Conservation (phyloP, 1,140 invertebrate genomes). For the Pinna nobilis region DNA sequence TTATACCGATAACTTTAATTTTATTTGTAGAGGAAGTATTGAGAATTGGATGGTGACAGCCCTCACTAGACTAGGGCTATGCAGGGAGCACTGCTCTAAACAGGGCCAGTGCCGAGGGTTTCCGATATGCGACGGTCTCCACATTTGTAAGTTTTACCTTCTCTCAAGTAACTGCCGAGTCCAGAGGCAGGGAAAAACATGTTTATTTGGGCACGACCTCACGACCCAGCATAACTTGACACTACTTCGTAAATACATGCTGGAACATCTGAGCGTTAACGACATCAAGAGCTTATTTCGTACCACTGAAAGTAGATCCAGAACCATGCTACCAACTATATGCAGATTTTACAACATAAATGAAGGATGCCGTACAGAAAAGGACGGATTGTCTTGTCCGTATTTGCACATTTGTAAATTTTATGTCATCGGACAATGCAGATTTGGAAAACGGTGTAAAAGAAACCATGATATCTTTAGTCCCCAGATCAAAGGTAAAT, state of each 20-base stretch:
- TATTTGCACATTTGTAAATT: slow-evolving; percentile 43
- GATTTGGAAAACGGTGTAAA: slow-evolving; percentile 41
- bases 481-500: slow-evolving; percentile 31
- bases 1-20: slow-evolving; percentile 33
- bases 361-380: slow-evolving; percentile 28
- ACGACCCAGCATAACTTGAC: slow-evolving; percentile 35
- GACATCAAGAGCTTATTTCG: slow-evolving; percentile 28
- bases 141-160: slow-evolving; percentile 46
- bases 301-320: slow-evolving; percentile 21
- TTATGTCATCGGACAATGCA: slow-evolving; percentile 39
- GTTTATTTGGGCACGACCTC: slow-evolving; percentile 42
- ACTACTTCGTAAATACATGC: slow-evolving; percentile 12
- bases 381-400: slow-evolving; percentile 22
- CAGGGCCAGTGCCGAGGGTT: slow-evolving; percentile 16
- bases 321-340: slow-evolving; percentile 30
- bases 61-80: slow-evolving; percentile 27
- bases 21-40: slow-evolving; percentile 21
- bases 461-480: slow-evolving; percentile 39
- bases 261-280: slow-evolving; percentile 26
- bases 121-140: slow-evolving; percentile 36
- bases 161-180: slow-evolving; percentile 32
- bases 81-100: slow-evolving; percentile 34
- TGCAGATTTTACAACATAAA: slow-evolving; percentile 44
- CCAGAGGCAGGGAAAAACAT: slow-evolving; percentile 21
- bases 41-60: slow-evolving; percentile 13